Evolutionary conservation across 2,888 invertebrate genomes (phyloP), one percentile per base, ranked within the genome.

Genomic region (Esperia sulphurella): DNA sequence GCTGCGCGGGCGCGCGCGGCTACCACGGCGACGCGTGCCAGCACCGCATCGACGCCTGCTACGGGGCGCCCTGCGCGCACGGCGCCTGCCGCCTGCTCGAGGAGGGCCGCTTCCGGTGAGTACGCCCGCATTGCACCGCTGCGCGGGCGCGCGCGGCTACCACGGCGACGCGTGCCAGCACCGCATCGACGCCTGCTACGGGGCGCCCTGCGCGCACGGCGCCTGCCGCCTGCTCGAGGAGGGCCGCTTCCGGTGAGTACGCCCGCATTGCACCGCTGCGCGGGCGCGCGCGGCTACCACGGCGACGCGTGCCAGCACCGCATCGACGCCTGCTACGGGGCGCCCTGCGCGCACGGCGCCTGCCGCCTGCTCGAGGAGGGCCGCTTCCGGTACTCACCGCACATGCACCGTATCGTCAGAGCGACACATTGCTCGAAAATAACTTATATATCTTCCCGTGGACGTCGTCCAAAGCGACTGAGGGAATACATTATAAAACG

Each of bases 261-360:
- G n/a, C n/a, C n/a, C n/a, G n/a, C n/a, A n/a, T n/a, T n/a, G n/a
- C n/a, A n/a, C n/a, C n/a, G n/a, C n/a, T 99, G 99, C 80, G 90
- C 92, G 53, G 99, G 99, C 86, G 93, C 97, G 43, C 95, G 97
- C 14, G 99, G 99, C 0, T 99, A 93, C 91, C 98, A 99, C 83
- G 99, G 99, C 41, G 94, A 95, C 75, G 93, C 95, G 66, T 99
- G 99, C 82, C 96, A 98, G 83, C 93, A 95, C 75, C 95, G 97
- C 92, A 98, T 99, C 68, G 99, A 99, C 84, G 99, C 99, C 50
- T 99, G 99, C 89, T 99, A 98, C 82, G 99, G 99, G 33, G 95
- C 97, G 75, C 99, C 99, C 0, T 99, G 99, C 81, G 92, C 96
- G 52, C 96, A 98, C 78, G 94, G 96, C 46, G 95, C 95, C 51